Percentiles rank a stretch among this genome's conserved stretches.
These are phyloP conservation scores for Burhinus oedicnemus DNA, from an alignment of 2,113 vertebrate species.

Conservation along the genomic window DNA sequence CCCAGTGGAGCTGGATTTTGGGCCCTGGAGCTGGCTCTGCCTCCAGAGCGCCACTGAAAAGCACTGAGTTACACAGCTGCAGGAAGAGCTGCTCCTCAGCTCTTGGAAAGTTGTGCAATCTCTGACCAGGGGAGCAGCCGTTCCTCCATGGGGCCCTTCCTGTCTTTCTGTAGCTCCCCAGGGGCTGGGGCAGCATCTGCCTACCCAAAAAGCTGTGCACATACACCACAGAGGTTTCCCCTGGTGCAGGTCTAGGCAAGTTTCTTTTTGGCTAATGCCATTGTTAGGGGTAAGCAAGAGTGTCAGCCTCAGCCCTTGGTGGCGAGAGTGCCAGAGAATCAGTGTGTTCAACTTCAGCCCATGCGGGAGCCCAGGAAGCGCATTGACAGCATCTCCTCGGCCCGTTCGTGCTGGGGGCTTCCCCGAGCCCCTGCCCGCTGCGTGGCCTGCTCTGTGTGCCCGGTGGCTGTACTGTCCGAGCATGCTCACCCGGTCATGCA, in stretches of 20 bases:
- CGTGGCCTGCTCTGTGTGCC: slow-evolving; percentile 56
- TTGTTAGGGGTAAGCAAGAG: neutral
- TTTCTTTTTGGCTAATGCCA: neutral
- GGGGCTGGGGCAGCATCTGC: neutral
- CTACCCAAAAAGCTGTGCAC: neutral
- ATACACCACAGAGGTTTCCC: neutral
- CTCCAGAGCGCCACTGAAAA: neutral
- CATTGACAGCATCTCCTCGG: neutral
- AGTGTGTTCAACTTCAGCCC: slow-evolving; percentile 7
- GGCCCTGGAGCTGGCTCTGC: neutral
- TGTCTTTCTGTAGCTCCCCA: neutral
- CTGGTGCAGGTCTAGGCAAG: neutral
- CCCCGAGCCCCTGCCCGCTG: neutral
- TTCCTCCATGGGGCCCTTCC: neutral
- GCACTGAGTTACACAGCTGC: rapidly evolving
- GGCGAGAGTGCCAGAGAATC: neutral
- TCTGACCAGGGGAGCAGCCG: neutral
- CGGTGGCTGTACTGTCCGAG: slow-evolving; percentile 48
- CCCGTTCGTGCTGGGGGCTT: neutral
- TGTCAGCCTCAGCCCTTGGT: neutral
- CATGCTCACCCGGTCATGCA: slow-evolving; percentile 56
- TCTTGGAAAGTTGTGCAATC: neutral
- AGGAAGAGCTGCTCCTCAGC: neutral
- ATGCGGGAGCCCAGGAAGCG: neutral
- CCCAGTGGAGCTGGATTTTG: neutral